phyloP scores from a whole-genome alignment of 2,113 vertebrate species.

The Ptychochromis oligacanthus region DNA sequence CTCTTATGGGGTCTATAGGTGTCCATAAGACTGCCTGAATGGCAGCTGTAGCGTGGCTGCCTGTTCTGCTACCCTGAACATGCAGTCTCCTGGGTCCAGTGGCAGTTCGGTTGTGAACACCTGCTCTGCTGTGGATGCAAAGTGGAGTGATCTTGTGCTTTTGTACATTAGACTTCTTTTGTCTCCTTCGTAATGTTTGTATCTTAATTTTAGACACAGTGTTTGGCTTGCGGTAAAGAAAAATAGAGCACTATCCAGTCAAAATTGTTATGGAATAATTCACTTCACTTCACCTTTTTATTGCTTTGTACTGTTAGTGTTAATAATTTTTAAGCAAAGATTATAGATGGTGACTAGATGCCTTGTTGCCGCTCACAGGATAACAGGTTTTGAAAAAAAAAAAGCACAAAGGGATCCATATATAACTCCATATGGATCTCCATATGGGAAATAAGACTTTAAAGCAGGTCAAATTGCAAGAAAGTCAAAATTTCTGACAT shows the following conservation, averaged over 20 bases:
- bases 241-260: neutral
- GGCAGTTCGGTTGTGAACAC: too few relatives aligned
- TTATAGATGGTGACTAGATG: neutral
- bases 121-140: neutral
- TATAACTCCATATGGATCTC: neutral
- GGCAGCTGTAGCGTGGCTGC: conserved; percentile 17
- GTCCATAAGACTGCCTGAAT: conserved; percentile 36
- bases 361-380: neutral
- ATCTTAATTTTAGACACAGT: neutral
- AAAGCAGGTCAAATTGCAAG: neutral
- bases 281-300: neutral
- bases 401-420: neutral
- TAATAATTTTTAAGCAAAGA: neutral
- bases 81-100: too few relatives aligned
- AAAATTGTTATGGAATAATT: neutral
- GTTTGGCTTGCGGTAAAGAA: neutral
- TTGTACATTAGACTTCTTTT: too few relatives aligned
- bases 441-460: neutral
- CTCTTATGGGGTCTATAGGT: conserved; percentile 53
- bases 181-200: neutral
- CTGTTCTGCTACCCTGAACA: too few relatives aligned
- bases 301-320: neutral
- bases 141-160: neutral
- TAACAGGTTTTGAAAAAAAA: neutral
- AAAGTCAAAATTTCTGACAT: conserved; percentile 4